Evolutionary conservation across 2,113 vertebrate genomes (phyloP).

Genomic region (Phaetusa simplex): DNA sequence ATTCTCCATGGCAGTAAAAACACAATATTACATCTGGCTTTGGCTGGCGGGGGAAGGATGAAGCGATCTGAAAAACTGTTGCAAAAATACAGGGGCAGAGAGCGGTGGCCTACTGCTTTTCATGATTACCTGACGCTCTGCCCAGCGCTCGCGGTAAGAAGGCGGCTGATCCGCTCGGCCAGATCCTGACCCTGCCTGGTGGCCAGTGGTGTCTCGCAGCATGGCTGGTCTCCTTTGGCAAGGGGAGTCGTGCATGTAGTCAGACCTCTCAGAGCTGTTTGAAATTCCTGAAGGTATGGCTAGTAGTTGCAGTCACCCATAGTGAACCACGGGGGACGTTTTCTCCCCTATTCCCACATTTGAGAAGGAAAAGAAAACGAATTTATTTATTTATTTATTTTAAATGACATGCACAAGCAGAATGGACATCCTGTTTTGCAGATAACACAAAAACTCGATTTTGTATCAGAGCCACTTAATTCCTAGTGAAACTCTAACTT

Average conservation of each 20-base stretch:
- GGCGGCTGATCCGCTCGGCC: not conserved
- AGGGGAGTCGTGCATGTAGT: not conserved
- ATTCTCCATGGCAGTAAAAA: not conserved
- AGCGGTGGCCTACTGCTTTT: not conserved
- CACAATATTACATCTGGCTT: not conserved
- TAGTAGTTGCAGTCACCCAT: not conserved
- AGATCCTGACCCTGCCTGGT: not conserved
- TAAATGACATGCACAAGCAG: not conserved
- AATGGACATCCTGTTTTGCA: not conserved
- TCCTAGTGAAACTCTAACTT: not conserved
- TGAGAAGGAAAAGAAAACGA: not conserved
- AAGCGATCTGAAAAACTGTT: not conserved
- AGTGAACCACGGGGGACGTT: not conserved
- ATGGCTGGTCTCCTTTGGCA: slow-evolving; percentile 26
- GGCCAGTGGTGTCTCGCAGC: not conserved
- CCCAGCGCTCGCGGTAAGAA: not conserved
- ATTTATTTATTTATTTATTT: not conserved
- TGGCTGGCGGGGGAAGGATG: not conserved
- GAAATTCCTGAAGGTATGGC: slow-evolving; percentile 24
- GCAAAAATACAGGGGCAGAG: not conserved
- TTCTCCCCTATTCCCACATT: not conserved
- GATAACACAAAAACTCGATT: not conserved
- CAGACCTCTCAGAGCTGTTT: slow-evolving; percentile 22
- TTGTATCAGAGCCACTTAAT: not conserved
- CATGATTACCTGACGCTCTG: slow-evolving; percentile 3